Conservation (phyloP, 2,888 invertebrate species). For the Dione juno region DNA sequence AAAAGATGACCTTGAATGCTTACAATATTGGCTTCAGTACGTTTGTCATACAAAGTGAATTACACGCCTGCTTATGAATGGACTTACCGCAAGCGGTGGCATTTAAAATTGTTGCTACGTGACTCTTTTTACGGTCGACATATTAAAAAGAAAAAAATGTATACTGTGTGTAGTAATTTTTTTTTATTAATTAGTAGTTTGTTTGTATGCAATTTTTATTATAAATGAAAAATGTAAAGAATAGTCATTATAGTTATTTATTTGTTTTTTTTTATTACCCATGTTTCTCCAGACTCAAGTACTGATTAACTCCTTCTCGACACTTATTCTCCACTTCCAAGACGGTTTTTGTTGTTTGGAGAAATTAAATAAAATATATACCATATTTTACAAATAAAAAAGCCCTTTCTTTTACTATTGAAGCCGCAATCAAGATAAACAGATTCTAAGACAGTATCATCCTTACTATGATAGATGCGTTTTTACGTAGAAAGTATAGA, state of each 20-base stretch:
- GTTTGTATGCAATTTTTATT: slow-evolving; percentile 4
- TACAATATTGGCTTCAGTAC: slow-evolving; percentile 27
- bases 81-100: background rate
- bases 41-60: slow-evolving; percentile 31
- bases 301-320: no score
- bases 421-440: no score
- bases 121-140: slow-evolving; percentile 17
- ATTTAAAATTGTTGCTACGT: slow-evolving; percentile 5
- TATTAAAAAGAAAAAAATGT: background rate
- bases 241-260: background rate
- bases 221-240: background rate
- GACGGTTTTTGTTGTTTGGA: background rate
- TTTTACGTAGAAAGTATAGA: background rate
- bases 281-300: no score
- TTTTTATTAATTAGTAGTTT: slow-evolving; percentile 8
- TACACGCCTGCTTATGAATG: slow-evolving; percentile 26
- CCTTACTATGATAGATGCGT: background rate
- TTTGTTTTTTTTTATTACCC: no score
- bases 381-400: no score
- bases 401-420: no score
- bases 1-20: slow-evolving; percentile 63
- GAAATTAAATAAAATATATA: no score
- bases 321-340: no score
- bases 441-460: no score
- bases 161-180: background rate